These are phyloP conservation scores for Diarsia mendica DNA, from an alignment of 2,888 invertebrate species.

Conservation along the genomic window DNA sequence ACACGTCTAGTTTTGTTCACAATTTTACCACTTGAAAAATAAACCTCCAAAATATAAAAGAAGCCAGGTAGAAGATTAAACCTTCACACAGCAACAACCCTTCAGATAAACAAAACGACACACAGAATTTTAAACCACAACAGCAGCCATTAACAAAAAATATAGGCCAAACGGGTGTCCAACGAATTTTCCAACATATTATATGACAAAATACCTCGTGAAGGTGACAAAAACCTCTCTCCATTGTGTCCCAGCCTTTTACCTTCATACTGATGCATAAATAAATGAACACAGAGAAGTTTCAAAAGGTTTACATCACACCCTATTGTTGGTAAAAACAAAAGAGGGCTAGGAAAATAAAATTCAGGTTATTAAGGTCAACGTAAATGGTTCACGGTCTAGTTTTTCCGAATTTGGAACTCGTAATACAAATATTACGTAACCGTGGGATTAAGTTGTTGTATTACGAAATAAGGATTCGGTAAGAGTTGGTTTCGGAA, in stretches of 20 bases:
- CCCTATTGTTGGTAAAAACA: constrained; percentile 61
- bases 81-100: neutral
- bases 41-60: too few relatives aligned
- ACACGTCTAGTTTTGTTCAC: too few relatives aligned
- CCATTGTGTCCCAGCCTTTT: constrained; percentile 56
- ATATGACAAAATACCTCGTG: constrained; percentile 49
- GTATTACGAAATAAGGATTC: constrained; percentile 32
- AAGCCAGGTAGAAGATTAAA: neutral
- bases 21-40: too few relatives aligned
- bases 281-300: constrained; percentile 53
- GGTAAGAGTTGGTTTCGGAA: constrained; percentile 29
- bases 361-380: constrained; percentile 57
- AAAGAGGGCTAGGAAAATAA: constrained; percentile 55
- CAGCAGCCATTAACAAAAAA: constrained; percentile 33
- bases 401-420: constrained; percentile 40
- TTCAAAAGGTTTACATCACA: constrained; percentile 60
- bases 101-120: constrained; percentile 34
- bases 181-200: constrained; percentile 55
- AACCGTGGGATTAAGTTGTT: constrained; percentile 11
- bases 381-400: constrained; percentile 56
- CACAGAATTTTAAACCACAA: constrained; percentile 17
- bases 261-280: constrained; percentile 52
- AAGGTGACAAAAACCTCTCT: constrained; percentile 45
- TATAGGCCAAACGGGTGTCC: constrained; percentile 6
- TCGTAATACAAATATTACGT: constrained; percentile 18